phyloP scores from a whole-genome alignment of 2,888 invertebrate species.

The Dynastes maya region DNA sequence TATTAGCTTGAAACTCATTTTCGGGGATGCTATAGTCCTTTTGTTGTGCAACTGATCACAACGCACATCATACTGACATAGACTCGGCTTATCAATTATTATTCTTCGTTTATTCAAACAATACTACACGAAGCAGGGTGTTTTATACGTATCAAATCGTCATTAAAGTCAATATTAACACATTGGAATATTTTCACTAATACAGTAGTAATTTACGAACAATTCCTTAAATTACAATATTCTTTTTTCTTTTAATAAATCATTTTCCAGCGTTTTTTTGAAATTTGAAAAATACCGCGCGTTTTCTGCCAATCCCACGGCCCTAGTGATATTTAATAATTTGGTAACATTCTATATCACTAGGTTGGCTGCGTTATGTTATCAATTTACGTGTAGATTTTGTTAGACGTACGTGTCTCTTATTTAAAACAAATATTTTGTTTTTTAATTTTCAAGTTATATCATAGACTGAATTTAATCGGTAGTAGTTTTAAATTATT shows the following conservation, averaged over 20 bases:
- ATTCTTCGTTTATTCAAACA: constrained; percentile 57
- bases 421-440: constrained; percentile 30
- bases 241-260: no score
- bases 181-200: constrained; percentile 17
- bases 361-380: constrained; percentile 1
- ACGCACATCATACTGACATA: constrained; percentile 60
- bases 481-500: not conserved
- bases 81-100: constrained; percentile 59
- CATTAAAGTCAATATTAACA: constrained; percentile 53
- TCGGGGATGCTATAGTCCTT: constrained; percentile 44
- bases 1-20: constrained; percentile 51
- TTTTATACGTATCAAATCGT: constrained; percentile 54
- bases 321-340: not conserved
- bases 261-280: not conserved
- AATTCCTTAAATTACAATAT: not conserved
- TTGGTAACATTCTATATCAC: not conserved
- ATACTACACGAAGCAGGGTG: constrained; percentile 58
- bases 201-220: not conserved
- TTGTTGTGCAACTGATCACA: constrained; percentile 52
- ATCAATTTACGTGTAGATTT: constrained; percentile 48
- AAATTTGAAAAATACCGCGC: constrained; percentile 37
- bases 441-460: constrained; percentile 16
- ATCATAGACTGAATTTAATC: not conserved
- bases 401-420: constrained; percentile 49
- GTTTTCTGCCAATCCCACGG: no score